These are phyloP conservation scores for Notothenia coriiceps DNA, from an alignment of 2,113 vertebrate species.

Conservation along the genomic window DNA sequence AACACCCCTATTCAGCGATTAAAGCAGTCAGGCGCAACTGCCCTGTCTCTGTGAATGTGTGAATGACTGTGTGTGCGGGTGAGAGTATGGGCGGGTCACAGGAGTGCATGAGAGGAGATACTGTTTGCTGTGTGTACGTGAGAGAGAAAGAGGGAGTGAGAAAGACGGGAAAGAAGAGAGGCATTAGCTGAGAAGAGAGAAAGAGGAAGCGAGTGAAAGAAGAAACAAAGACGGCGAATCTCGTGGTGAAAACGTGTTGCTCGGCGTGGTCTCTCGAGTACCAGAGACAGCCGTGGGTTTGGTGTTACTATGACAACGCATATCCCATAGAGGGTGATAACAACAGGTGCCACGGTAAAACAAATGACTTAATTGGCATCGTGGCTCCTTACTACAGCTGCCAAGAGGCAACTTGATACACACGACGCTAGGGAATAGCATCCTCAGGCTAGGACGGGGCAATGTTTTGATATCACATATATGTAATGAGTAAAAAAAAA, in stretches of 20 bases:
- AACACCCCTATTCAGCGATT: conserved; percentile 78
- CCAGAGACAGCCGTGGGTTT: conserved; percentile 51
- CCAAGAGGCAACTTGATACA: conserved; percentile 10
- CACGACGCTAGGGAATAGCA: conserved; percentile 1
- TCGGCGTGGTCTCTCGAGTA: neutral
- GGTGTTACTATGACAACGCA: conserved; percentile 53
- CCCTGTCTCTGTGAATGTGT: conserved; percentile 53
- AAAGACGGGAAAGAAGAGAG: neutral
- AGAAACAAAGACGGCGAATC: conserved; percentile 19
- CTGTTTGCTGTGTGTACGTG: conserved; percentile 30
- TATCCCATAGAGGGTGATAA: conserved; percentile 56
- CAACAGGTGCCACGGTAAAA: conserved; percentile 68
- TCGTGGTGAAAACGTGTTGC: neutral
- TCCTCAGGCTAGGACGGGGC: neutral
- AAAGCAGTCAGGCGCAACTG: conserved; percentile 69
- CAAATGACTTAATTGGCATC: conserved; percentile 51
- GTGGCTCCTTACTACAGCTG: conserved; percentile 25
- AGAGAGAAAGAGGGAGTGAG: neutral
- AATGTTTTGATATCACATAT: no score
- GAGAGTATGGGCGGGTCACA: conserved; percentile 52
- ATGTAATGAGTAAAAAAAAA: no score
- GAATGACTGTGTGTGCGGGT: conserved; percentile 28
- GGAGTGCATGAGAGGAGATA: conserved; percentile 42
- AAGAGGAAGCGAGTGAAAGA: neutral
- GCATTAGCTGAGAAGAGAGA: conserved; percentile 1